Base-by-base conservation (phyloP, 2,888 invertebrate species). In the Sarcophaga carnaria region DNA sequence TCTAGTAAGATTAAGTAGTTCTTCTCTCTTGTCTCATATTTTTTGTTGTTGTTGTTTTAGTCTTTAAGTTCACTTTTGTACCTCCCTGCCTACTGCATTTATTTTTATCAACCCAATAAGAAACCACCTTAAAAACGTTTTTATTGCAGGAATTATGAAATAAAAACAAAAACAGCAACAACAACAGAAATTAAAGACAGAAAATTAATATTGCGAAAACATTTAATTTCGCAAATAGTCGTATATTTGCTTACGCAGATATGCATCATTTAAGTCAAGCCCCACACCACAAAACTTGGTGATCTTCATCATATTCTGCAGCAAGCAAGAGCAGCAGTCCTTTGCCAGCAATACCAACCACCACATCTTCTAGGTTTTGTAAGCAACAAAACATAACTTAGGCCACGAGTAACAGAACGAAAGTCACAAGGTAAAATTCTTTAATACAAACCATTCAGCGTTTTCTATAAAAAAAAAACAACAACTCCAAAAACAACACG, bases 191-290 rank as follows among this genome's bases (percentile, higher is more conserved):
- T 45, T 11, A 54, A 54, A 54, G 17, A 47, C 12, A 22, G 27
- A 71, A 84, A 87, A 84, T 84, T 87, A 87, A 87, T 87, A 84
- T 87, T 84, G 81, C 76, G 22, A 79, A 87, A 84, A 81, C 87
- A 84, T 87, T 87, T 87, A 84, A 84, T 87, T 84, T 87, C 59
- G 63, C 83, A 80, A 81, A 84, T 83, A 75, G 70, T 84, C 70
- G 74, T 81, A 67, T 84, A 81, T 87, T 87, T 83, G 84, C 84
- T 87, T 87, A 87, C 81, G 81, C 84, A 84, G 87, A 84, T 87
- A 84, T 81, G 75, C 78, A 87, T 87, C 86, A 75, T 62, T 79
- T 71, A 79, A 86, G 75, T 79, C 82, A 78, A 79, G 63, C 80
- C 80, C 72, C 66, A 76, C 85, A 81, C 72, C 63, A 74, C 62